Evolutionary conservation across 2,797 vertebrate genomes (phyloP).

Genomic region (Anomalospiza imberbis): DNA sequence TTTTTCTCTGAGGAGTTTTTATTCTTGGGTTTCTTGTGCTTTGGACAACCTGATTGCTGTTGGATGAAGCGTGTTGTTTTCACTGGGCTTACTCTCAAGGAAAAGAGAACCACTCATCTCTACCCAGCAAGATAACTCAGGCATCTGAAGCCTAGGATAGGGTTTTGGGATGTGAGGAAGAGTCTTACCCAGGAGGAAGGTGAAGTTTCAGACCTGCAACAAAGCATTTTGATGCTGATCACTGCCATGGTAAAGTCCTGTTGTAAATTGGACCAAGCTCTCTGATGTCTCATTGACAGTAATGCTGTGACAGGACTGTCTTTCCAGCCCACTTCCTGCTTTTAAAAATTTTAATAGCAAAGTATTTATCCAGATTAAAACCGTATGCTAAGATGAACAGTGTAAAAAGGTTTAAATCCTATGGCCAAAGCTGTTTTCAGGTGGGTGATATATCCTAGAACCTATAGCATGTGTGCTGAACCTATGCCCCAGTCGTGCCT

Average conservation of each 20-base stretch:
- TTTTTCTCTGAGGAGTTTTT: background rate
- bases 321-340: background rate
- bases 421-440: background rate
- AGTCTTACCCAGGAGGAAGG: background rate
- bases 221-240: background rate
- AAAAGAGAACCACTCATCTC: background rate
- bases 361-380: background rate
- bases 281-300: background rate
- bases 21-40: background rate
- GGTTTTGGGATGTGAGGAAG: background rate
- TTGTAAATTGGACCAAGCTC: rapidly evolving
- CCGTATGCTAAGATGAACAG: background rate
- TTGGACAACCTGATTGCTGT: background rate
- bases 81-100: background rate
- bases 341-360: background rate
- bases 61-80: background rate
- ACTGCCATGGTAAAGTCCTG: background rate
- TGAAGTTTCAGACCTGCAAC: background rate
- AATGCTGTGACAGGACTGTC: background rate
- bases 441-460: background rate
- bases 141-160: background rate
- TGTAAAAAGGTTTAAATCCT: background rate
- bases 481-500: background rate
- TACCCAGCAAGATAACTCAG: background rate
- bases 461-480: background rate